Conservation (phyloP, 2,113 vertebrate genomes). For the Grallaria varia region DNA sequence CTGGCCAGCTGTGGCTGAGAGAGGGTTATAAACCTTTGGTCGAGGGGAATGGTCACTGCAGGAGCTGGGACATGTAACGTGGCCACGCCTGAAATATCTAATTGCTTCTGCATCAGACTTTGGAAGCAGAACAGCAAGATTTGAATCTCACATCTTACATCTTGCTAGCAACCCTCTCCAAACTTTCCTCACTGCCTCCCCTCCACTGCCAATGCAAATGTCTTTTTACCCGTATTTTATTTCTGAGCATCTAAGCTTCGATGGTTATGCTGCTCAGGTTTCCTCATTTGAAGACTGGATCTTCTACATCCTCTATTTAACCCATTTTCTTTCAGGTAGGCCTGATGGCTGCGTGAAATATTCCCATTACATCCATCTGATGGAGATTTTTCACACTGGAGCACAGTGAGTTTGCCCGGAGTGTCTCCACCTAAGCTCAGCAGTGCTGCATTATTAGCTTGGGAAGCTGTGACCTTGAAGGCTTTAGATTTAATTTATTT, state of each 20-base stretch:
- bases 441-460: constrained; percentile 37
- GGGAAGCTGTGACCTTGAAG: constrained; percentile 46
- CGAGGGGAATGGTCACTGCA: neutral
- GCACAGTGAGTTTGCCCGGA: neutral
- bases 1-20: neutral
- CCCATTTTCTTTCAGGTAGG: constrained; percentile 25
- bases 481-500: constrained; percentile 59
- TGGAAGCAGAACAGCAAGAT: neutral
- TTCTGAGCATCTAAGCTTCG: neutral
- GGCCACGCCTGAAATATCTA: neutral
- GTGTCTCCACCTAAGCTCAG: neutral
- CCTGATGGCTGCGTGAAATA: neutral
- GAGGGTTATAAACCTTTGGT: neutral
- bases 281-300: neutral
- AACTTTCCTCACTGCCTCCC: neutral
- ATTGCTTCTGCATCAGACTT: neutral
- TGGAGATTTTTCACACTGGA: neutral
- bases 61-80: accelerated
- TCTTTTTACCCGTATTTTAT: neutral
- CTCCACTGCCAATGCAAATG: neutral
- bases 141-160: neutral
- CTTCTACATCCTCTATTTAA: neutral
- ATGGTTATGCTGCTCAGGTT: neutral
- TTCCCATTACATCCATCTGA: constrained; percentile 10
- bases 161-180: neutral